Base-by-base conservation (phyloP, 1,140 invertebrate genomes). In the Dryas iulia region DNA sequence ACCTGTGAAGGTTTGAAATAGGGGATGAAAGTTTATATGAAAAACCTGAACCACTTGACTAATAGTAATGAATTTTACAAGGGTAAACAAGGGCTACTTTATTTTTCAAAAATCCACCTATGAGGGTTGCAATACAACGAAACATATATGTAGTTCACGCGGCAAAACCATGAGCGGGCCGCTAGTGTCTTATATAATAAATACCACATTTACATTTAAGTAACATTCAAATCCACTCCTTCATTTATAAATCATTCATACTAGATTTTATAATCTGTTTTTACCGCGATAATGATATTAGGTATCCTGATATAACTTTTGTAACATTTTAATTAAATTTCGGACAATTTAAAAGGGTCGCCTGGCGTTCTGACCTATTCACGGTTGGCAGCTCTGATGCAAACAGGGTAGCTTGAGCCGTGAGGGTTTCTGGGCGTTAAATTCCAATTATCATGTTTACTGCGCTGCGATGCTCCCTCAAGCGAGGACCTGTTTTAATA, bases 321-420 rank as follows among this genome's bases (percentile, higher is more conserved):
- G 69, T 47, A 77, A 79, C 71, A 66, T 82, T 81, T 82, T 83
- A 82, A 86, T 86, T 84, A 86, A 84, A 83, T 81, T 84, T 81
- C 64, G 68, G 75, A 66, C 66, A 73, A 77, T 79, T 77, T 76
- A 69, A 78, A 80, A 78, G 80, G 80, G 77, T 82, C 77, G 77
- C 72, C 81, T 77, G 72, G 73, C 73, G 66, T 79, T 72, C 71
- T 78, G 77, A 76, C 77, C 71, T 78, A 66, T 79, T 82, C 75
- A 79, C 74, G 77, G 81, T 76, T 79, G 76, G 71, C 69, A 72
- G 76, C 66, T 57, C 66, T 62, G 71, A 54, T 77, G 74, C 77
- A 77, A 82, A 81, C 73, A 80, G 62, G 62, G 62, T 65, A 24
- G 35, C 39, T n/a, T 25, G 53, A 66, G 64, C 56, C 26, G 54